These are phyloP conservation scores for Salticus scenicus DNA, from an alignment of 2,888 invertebrate species.

Conservation along the genomic window DNA sequence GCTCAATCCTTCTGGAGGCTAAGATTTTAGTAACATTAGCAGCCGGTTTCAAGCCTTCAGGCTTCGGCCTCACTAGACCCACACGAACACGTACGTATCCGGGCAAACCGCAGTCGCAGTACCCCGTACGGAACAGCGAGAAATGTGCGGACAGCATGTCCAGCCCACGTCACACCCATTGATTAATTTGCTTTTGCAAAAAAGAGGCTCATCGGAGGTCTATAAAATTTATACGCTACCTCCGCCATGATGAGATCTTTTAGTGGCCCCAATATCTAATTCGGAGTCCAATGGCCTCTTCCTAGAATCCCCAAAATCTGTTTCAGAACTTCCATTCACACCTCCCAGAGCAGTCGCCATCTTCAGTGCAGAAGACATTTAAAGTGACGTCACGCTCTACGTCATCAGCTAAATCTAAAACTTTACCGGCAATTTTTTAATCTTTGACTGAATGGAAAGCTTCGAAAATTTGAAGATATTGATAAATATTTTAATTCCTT, in stretches of 20 bases:
- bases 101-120: constrained; percentile 67
- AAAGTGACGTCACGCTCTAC: constrained; percentile 38
- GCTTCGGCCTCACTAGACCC: constrained; percentile 51
- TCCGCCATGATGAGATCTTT: constrained; percentile 65
- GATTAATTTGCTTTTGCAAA: constrained; percentile 61
- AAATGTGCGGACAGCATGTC: constrained; percentile 58
- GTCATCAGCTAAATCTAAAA: not conserved
- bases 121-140: constrained; percentile 55
- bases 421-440: constrained; percentile 2
- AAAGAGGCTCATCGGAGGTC: constrained; percentile 48
- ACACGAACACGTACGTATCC: constrained; percentile 66
- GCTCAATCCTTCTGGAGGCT: constrained; percentile 32
- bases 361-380: constrained; percentile 61
- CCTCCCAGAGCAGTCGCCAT: constrained; percentile 65
- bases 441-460: not conserved
- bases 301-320: constrained; percentile 66
- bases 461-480: not conserved
- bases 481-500: not conserved
- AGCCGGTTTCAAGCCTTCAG: constrained; percentile 60
- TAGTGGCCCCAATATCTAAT: constrained; percentile 53
- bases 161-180: constrained; percentile 69
- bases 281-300: constrained; percentile 69
- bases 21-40: constrained; percentile 51
- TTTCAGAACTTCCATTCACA: constrained; percentile 46
- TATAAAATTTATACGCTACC: constrained; percentile 67